Evolutionary conservation across 2,113 vertebrate genomes (phyloP).

Genomic region (Pseudolaguvia tuberculata): DNA sequence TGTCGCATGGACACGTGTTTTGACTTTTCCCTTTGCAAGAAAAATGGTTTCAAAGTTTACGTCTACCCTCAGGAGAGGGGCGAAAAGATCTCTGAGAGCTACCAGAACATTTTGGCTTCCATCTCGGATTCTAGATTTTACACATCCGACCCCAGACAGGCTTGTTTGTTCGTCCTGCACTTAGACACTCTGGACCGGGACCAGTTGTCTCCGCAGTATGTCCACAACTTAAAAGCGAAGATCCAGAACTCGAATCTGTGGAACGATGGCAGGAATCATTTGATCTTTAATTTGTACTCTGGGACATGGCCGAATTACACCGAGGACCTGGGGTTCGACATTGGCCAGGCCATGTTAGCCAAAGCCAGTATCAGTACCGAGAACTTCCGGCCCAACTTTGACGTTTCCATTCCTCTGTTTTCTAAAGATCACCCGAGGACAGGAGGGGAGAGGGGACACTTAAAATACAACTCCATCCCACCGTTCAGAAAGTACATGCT

Average conservation of each 20-base stretch:
- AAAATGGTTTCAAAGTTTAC: constrained; percentile 93
- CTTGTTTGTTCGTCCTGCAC: constrained; percentile 91
- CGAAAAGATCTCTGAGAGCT: constrained; percentile 96
- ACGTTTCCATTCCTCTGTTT: constrained; percentile 97
- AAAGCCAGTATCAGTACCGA: constrained; percentile 97
- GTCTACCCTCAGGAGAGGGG: constrained; percentile 93
- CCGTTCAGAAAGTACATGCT: constrained; percentile 97
- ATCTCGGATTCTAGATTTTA: constrained; percentile 91
- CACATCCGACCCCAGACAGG: constrained; percentile 88
- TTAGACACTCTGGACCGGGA: constrained; percentile 95
- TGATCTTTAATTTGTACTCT: constrained; percentile 98
- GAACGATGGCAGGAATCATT: constrained; percentile 96
- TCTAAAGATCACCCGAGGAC: constrained; percentile 97
- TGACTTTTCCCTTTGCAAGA: constrained; percentile 84
- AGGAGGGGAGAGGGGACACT: constrained; percentile 92
- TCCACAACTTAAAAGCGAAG: constrained; percentile 90
- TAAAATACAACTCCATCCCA: constrained; percentile 91
- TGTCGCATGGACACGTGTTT: constrained; percentile 98
- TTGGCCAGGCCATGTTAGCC: constrained; percentile 95
- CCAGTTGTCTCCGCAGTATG: constrained; percentile 96
- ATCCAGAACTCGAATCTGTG: constrained; percentile 90
- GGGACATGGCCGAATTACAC: constrained; percentile 99
- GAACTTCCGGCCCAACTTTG: constrained; percentile 93
- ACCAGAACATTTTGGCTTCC: constrained; percentile 90
- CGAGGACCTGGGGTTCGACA: constrained; percentile 93